Conservation (phyloP, 2,888 invertebrate species). For the Notocelia uddmanniana region DNA sequence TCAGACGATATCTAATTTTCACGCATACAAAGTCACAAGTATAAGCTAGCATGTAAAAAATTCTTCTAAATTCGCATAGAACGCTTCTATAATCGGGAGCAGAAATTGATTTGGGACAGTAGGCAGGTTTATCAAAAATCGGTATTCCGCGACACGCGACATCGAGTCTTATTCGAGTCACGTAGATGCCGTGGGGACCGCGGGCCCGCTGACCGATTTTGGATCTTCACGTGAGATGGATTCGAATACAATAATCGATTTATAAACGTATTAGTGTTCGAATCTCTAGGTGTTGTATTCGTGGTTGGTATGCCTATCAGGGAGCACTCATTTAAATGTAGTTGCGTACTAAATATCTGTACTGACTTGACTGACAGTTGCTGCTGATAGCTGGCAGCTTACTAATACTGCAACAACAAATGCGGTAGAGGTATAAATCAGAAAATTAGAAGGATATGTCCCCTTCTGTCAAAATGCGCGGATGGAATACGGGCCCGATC, state of each 20-base stretch:
- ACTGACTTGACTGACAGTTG: too few relatives aligned
- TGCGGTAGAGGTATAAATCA: too few relatives aligned
- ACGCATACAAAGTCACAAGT: neutral
- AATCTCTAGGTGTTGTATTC: too few relatives aligned
- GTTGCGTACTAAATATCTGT: too few relatives aligned
- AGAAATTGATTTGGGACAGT: conserved; percentile 38
- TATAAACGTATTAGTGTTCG: conserved; percentile 48
- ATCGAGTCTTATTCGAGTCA: conserved; percentile 66
- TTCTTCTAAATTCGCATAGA: neutral
- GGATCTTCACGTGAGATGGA: conserved; percentile 71
- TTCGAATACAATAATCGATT: conserved; percentile 78
- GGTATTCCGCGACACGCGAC: conserved; percentile 44
- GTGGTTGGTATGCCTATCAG: too few relatives aligned
- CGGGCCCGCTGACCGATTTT: conserved; percentile 71
- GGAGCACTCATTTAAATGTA: too few relatives aligned
- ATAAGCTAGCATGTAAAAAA: neutral
- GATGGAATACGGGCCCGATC: neutral
- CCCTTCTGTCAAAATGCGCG: too few relatives aligned
- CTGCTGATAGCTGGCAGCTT: too few relatives aligned
- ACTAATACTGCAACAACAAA: too few relatives aligned
- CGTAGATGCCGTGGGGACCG: conserved; percentile 66
- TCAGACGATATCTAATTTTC: neutral
- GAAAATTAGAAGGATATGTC: too few relatives aligned
- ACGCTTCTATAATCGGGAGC: conserved; percentile 1
- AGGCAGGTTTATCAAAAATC: conserved; percentile 36